phyloP scores from a whole-genome alignment of 2,113 vertebrate species.

The Pipra filicauda region DNA sequence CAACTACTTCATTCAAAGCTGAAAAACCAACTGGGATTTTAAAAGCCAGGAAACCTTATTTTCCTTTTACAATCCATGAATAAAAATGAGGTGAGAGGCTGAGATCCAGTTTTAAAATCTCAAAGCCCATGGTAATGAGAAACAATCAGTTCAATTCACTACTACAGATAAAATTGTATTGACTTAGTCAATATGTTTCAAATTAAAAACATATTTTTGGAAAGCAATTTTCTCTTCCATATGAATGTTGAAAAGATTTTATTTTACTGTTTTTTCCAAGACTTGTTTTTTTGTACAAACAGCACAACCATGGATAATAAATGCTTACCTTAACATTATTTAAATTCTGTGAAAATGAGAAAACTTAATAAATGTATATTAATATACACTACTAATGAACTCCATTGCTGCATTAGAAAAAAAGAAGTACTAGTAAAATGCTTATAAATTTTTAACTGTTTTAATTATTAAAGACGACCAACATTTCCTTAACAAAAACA shows the following conservation, averaged over 20 bases:
- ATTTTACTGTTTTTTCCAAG: background rate
- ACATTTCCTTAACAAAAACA: background rate
- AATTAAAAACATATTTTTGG: background rate
- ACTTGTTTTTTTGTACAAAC: background rate
- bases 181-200: background rate
- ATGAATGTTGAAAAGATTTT: background rate
- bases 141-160: slow-evolving; percentile 43
- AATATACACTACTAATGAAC: background rate
- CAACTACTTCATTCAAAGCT: slow-evolving; percentile 21
- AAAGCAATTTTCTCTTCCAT: background rate
- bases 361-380: background rate
- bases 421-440: background rate
- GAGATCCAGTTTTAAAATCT: slow-evolving; percentile 4
- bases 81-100: slow-evolving; percentile 49
- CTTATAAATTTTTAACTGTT: background rate
- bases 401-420: background rate
- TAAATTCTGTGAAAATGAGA: background rate
- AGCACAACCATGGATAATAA: background rate
- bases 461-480: background rate
- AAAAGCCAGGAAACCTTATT: slow-evolving; percentile 13
- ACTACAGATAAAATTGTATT: slow-evolving; percentile 3
- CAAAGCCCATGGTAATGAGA: background rate
- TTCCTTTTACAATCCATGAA: background rate
- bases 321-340: background rate
- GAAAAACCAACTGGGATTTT: slow-evolving; percentile 47